Evolutionary conservation across 2,888 invertebrate genomes (phyloP).

Genomic region (Dendrolimus houi): DNA sequence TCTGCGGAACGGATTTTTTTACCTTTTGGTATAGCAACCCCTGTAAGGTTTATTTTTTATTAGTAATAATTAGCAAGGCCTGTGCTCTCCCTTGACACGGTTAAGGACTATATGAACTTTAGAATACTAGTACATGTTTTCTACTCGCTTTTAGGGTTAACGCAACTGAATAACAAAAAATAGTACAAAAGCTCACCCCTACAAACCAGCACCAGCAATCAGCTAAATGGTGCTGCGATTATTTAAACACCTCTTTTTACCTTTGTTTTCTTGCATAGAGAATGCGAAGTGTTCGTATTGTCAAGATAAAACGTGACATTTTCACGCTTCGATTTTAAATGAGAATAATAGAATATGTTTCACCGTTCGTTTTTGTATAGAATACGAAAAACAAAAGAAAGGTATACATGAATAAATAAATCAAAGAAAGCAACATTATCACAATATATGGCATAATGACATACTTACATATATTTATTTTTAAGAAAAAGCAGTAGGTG

Average conservation of each 20-base stretch:
- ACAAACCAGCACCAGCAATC: conserved; percentile 32
- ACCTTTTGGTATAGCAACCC: no score
- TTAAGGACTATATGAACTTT: no score
- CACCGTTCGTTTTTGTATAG: no score
- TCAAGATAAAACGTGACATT: background rate
- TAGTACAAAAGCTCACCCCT: conserved; percentile 24
- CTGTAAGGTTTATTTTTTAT: no score
- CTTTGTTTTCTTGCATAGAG: conserved; percentile 16
- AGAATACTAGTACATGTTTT: no score
- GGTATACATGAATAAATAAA: no score
- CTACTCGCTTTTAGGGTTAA: no score
- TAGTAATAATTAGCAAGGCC: no score
- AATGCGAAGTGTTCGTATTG: background rate
- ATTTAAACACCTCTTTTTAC: conserved; percentile 28
- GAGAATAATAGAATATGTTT: background rate
- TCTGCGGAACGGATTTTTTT: no score
- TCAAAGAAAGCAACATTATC: background rate
- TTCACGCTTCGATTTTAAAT: background rate
- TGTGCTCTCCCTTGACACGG: no score
- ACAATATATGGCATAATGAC: background rate
- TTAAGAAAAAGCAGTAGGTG: no score
- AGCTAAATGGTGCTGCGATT: conserved; percentile 39
- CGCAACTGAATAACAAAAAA: conserved; percentile 20
- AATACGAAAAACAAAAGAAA: no score
- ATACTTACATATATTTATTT: background rate